Conservation (phyloP, 2,797 vertebrate genomes). For the Semaprochilodus insignis region DNA sequence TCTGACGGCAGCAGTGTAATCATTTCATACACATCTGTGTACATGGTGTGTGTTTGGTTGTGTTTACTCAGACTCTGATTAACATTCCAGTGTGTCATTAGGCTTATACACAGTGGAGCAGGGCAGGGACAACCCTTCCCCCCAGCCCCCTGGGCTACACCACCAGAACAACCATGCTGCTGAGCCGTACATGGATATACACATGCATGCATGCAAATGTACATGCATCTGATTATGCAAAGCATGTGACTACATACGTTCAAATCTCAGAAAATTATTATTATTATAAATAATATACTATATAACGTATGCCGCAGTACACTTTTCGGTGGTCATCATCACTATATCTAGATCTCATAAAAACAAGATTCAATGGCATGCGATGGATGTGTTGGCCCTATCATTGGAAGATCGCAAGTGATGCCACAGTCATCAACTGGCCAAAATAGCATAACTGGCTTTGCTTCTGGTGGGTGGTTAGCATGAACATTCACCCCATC, state of each 20-base stretch:
- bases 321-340: too few relatives aligned
- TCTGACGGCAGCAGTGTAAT: conserved; percentile 56
- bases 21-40: conserved; percentile 75
- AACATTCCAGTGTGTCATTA: conserved; percentile 79
- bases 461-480: background rate
- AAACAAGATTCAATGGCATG: background rate
- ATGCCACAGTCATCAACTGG: background rate
- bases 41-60: conserved; percentile 66
- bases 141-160: conserved; percentile 17
- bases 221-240: too few relatives aligned
- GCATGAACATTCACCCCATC: background rate
- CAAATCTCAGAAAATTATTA: background rate
- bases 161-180: conserved; percentile 21
- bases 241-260: too few relatives aligned
- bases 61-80: conserved; percentile 80
- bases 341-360: too few relatives aligned
- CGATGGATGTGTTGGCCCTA: too few relatives aligned
- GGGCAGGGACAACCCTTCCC: conserved; percentile 66
- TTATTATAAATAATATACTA: too few relatives aligned
- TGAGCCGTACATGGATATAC: conserved; percentile 40
- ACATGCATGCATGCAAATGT: background rate
- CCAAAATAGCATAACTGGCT: background rate
- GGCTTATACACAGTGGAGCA: conserved; percentile 66
- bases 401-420: background rate
- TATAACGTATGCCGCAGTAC: too few relatives aligned